Percentiles rank a stretch among this genome's conserved stretches.
Evolutionary conservation across 2,113 vertebrate species (phyloP).

Genomic region (Platanista minor): DNA sequence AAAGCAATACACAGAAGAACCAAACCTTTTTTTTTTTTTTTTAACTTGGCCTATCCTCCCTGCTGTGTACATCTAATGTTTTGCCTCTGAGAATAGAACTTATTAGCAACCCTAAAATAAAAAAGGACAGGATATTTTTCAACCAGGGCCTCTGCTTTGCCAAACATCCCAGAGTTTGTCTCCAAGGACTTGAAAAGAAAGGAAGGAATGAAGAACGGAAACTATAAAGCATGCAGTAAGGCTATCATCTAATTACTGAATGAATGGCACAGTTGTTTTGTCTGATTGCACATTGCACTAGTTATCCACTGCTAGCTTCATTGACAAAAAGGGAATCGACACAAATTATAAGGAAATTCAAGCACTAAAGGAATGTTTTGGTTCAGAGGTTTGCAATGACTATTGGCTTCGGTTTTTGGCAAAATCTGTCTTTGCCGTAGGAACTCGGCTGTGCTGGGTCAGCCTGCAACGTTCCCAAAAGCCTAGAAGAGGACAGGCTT

Average conservation of each 20-base stretch:
- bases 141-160: constrained; percentile 76
- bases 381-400: constrained; percentile 84
- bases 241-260: constrained; percentile 85
- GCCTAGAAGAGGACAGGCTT: constrained; percentile 83
- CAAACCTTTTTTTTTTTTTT: background rate
- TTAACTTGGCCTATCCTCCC: constrained; percentile 51
- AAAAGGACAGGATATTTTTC: constrained; percentile 79
- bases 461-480: constrained; percentile 82
- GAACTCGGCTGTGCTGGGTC: constrained; percentile 84
- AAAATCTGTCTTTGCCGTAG: constrained; percentile 78
- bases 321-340: constrained; percentile 86
- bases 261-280: constrained; percentile 86
- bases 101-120: constrained; percentile 75
- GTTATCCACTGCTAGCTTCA: constrained; percentile 82
- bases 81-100: constrained; percentile 78
- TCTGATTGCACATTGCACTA: constrained; percentile 82
- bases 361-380: constrained; percentile 84
- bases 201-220: constrained; percentile 83
- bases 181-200: constrained; percentile 83
- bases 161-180: constrained; percentile 80
- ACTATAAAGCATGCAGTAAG: constrained; percentile 81
- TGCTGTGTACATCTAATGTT: constrained; percentile 68
- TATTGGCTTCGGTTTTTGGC: constrained; percentile 84
- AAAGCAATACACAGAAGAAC: constrained; percentile 12
- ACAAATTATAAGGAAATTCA: constrained; percentile 86